Conservation (phyloP, 1,140 invertebrate species). For the Arctopsyche grandis region DNA sequence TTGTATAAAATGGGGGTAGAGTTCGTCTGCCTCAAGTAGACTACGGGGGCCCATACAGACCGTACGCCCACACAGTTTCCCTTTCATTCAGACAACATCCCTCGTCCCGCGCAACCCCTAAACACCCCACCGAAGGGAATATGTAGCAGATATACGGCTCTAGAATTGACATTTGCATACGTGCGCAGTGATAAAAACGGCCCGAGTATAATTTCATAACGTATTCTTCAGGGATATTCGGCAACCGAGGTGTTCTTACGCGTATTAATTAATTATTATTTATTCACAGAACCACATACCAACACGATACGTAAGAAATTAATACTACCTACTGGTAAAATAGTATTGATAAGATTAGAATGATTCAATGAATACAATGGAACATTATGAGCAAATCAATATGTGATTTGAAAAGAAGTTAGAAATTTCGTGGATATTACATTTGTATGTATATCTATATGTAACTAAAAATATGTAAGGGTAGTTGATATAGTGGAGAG, state of each 20-base stretch:
- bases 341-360: too few relatives aligned
- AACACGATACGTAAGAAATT: too few relatives aligned
- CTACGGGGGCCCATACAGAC: slow-evolving; percentile 46
- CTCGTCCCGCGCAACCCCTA: neutral
- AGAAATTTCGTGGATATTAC: too few relatives aligned
- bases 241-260: neutral
- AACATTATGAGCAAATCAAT: too few relatives aligned
- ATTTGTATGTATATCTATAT: too few relatives aligned
- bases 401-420: too few relatives aligned
- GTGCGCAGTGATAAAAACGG: neutral
- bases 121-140: slow-evolving; percentile 14
- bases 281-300: too few relatives aligned
- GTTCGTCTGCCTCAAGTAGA: slow-evolving; percentile 46
- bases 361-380: too few relatives aligned
- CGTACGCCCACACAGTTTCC: slow-evolving; percentile 36
- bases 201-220: neutral
- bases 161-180: slow-evolving; percentile 34
- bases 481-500: too few relatives aligned
- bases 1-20: neutral
- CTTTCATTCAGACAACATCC: slow-evolving; percentile 40
- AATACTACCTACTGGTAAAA: too few relatives aligned
- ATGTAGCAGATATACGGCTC: neutral
- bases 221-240: neutral
- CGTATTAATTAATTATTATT: too few relatives aligned
- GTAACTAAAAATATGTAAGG: too few relatives aligned